Percentiles rank a stretch among this genome's conserved stretches.
These are phyloP conservation scores for Clamator glandarius DNA, from an alignment of 2,797 vertebrate species.

Conservation along the genomic window DNA sequence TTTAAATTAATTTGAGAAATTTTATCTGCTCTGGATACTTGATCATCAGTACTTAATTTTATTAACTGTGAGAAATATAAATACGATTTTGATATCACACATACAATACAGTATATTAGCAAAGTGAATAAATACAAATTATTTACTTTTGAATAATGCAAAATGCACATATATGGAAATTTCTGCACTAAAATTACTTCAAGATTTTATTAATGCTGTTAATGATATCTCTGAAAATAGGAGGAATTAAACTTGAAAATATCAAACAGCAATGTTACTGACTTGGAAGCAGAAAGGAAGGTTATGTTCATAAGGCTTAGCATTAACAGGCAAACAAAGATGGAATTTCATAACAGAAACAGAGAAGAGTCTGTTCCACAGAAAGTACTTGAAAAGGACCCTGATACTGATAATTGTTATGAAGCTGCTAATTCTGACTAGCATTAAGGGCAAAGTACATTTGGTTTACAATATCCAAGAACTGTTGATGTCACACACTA, in stretches of 20 bases:
- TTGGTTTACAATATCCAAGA: not conserved
- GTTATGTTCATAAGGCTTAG: not conserved
- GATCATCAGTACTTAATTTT: not conserved
- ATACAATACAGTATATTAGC: not conserved
- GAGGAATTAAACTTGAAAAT: not conserved
- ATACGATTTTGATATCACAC: not conserved
- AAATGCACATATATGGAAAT: not conserved
- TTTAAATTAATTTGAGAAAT: not conserved
- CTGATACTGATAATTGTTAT: not conserved
- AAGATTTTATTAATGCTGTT: not conserved
- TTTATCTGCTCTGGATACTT: not conserved
- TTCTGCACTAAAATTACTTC: not conserved
- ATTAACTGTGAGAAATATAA: not conserved
- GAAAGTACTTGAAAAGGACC: not conserved
- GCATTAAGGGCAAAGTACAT: accelerated
- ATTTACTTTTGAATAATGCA: not conserved
- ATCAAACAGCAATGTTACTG: not conserved
- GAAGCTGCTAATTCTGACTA: not conserved
- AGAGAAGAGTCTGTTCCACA: not conserved
- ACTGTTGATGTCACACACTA: not conserved
- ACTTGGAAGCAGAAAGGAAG: not conserved
- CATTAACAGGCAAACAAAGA: not conserved
- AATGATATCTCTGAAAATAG: not conserved
- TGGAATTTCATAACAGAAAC: not conserved
- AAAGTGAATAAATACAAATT: not conserved